Evolutionary conservation across 2,888 invertebrate genomes (phyloP).

Genomic region (Conus canariensis): DNA sequence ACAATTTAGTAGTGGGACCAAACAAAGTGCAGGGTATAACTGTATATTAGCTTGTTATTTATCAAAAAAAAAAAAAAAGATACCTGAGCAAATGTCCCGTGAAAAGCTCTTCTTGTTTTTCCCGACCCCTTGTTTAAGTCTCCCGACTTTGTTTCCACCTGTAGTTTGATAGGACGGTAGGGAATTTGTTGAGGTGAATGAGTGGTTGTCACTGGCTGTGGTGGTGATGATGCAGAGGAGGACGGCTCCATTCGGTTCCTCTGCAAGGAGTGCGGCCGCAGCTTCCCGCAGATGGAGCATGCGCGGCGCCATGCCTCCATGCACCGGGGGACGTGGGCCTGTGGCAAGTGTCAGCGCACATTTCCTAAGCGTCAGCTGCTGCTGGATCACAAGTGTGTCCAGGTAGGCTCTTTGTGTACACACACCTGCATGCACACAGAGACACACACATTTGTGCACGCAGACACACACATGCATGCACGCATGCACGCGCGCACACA

Average conservation of each 20-base stretch:
- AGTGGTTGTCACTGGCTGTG: too few species aligned
- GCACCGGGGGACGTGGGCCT: conserved; percentile 52
- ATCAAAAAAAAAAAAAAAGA: too few species aligned
- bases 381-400: conserved; percentile 52
- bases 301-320: conserved; percentile 53
- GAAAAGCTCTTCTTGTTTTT: too few species aligned
- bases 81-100: too few species aligned
- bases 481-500: neutral
- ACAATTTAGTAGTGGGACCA: too few species aligned
- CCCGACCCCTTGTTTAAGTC: too few species aligned
- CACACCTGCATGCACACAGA: neutral
- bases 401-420: neutral
- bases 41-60: too few species aligned
- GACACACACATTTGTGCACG: neutral
- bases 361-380: conserved; percentile 52
- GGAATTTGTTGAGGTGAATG: too few species aligned
- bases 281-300: conserved; percentile 52
- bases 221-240: conserved; percentile 38
- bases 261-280: conserved; percentile 56
- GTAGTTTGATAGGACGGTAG: too few species aligned
- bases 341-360: conserved; percentile 56
- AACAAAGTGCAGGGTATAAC: too few species aligned
- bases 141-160: too few species aligned
- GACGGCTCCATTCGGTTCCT: conserved; percentile 51
- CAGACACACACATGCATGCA: neutral